Percentiles rank a stretch among this genome's conserved stretches.
Evolutionary conservation across 2,888 invertebrate species (phyloP).

Genomic region (Chironomus tentans): DNA sequence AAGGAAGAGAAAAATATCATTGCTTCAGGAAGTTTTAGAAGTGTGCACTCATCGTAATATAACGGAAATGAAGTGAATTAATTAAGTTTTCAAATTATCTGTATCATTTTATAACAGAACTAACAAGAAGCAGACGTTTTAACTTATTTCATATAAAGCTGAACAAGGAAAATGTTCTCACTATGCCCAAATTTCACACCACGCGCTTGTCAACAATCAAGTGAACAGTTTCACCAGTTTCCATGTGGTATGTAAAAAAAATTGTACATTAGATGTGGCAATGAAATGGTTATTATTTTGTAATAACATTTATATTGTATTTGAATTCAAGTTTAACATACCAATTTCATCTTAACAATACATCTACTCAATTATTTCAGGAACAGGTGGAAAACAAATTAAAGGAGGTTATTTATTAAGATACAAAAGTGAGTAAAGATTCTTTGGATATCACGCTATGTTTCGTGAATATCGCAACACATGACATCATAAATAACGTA

Average conservation of each 20-base stretch:
- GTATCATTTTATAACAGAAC: not conserved
- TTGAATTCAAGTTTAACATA: not conserved
- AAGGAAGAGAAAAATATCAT: not conserved
- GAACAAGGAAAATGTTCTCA: slow-evolving; percentile 25
- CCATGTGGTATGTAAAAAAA: slow-evolving; percentile 5
- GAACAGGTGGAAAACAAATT: slow-evolving; percentile 57
- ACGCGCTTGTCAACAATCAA: not conserved
- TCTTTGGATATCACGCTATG: not conserved
- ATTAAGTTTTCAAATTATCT: not conserved
- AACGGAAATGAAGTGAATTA: not conserved
- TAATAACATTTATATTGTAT: not conserved
- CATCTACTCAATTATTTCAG: slow-evolving; percentile 40
- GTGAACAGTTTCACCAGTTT: slow-evolving; percentile 1
- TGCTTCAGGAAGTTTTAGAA: not conserved
- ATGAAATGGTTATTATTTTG: not conserved
- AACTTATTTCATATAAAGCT: not conserved
- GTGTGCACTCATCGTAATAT: not conserved
- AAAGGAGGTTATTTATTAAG: slow-evolving; percentile 67
- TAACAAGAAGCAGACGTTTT: not conserved
- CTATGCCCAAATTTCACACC: slow-evolving; percentile 27
- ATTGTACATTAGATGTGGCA: not conserved
- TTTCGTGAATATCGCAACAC: too few species aligned
- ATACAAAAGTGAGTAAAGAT: slow-evolving; percentile 61
- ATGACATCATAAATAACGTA: not conserved
- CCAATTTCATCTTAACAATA: not conserved